Conservation (phyloP, 2,888 invertebrate species). For the Formica aserva region DNA sequence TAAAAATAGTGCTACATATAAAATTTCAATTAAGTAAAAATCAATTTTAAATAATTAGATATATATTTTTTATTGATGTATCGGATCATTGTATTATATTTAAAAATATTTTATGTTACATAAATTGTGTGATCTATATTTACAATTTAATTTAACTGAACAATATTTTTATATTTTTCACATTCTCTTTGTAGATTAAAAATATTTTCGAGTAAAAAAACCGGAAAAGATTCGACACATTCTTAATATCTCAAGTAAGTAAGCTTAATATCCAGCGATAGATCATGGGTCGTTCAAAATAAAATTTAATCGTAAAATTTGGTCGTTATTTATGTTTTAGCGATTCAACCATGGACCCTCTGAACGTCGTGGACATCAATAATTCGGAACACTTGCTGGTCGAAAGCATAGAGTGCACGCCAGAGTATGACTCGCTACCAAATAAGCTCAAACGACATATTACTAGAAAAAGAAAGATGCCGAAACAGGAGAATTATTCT, state of each 20-base stretch:
- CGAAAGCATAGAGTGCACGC: slow-evolving; percentile 23
- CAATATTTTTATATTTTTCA: neutral
- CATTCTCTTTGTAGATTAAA: slow-evolving; percentile 39
- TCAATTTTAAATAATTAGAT: neutral
- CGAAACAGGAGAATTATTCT: neutral
- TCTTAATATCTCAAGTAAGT: slow-evolving; percentile 67
- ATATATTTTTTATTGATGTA: slow-evolving; percentile 5
- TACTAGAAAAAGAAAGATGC: neutral
- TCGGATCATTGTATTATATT: neutral
- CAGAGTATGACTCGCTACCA: slow-evolving; percentile 18
- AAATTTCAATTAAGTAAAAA: neutral
- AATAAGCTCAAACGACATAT: slow-evolving; percentile 4
- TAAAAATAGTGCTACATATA: neutral
- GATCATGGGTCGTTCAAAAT: neutral
- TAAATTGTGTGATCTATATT: neutral
- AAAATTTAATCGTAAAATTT: slow-evolving; percentile 56
- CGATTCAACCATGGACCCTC: slow-evolving; percentile 51
- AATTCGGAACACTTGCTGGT: neutral
- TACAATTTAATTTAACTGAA: neutral
- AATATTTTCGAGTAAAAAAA: slow-evolving; percentile 42
- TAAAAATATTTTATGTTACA: neutral
- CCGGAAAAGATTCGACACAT: slow-evolving; percentile 44
- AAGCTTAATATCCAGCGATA: slow-evolving; percentile 47
- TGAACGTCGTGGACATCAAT: slow-evolving; percentile 36
- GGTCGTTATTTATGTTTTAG: slow-evolving; percentile 65